Percentiles rank a stretch among this genome's conserved stretches.
Evolutionary conservation across 2,888 invertebrate genomes (phyloP).

Genomic region (Acanthosepion lycidas): DNA sequence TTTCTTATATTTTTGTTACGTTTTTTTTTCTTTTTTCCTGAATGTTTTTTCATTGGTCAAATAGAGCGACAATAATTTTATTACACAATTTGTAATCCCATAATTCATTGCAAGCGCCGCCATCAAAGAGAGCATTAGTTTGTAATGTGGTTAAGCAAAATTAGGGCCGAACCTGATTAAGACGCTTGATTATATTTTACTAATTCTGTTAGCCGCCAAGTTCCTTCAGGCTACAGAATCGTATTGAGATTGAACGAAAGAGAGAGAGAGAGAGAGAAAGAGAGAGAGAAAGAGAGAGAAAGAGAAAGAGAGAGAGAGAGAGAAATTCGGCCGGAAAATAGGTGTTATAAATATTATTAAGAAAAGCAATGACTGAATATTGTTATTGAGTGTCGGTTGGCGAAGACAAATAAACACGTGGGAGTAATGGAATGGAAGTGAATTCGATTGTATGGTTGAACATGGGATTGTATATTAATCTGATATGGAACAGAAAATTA

Average conservation of each 20-base stretch:
- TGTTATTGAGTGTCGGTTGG: too few species aligned
- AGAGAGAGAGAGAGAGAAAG: neutral
- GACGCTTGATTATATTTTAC: neutral
- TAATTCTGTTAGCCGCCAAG: neutral
- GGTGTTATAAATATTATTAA: too few species aligned
- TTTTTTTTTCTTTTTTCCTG: neutral
- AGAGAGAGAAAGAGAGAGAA: neutral
- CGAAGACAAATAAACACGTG: too few species aligned
- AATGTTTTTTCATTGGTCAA: neutral
- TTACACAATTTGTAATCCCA: slow-evolving; percentile 22
- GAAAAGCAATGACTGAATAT: too few species aligned
- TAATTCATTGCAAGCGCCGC: neutral
- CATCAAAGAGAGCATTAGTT: neutral
- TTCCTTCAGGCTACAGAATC: neutral
- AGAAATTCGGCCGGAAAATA: neutral
- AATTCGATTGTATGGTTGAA: too few species aligned
- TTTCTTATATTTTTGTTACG: neutral
- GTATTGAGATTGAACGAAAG: neutral
- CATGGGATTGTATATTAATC: too few species aligned
- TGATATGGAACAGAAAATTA: too few species aligned
- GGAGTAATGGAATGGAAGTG: too few species aligned
- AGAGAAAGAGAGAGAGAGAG: neutral
- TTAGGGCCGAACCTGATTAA: neutral
- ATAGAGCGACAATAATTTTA: neutral
- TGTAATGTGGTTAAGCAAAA: neutral